Evolutionary conservation across 2,888 invertebrate species (phyloP).

Genomic region (Brachyptera risi): DNA sequence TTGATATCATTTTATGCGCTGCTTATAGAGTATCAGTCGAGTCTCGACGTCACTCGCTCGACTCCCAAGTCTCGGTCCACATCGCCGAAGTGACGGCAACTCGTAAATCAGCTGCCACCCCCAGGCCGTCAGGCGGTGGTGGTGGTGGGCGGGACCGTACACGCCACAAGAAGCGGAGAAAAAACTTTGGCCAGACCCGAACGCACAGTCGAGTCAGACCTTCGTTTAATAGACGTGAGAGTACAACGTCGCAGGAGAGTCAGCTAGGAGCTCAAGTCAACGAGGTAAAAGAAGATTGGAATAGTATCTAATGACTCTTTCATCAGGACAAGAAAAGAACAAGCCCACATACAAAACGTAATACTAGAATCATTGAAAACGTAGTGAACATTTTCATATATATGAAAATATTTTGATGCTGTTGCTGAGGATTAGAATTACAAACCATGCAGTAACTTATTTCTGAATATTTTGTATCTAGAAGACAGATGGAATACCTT

Average conservation of each 20-base stretch:
- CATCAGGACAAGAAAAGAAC: no score
- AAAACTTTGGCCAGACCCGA: conserved; percentile 45
- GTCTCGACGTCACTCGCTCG: conserved; percentile 80
- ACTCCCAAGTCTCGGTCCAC: conserved; percentile 81
- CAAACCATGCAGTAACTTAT: no score
- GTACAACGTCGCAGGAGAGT: conserved; percentile 78
- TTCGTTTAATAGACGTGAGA: conserved; percentile 49
- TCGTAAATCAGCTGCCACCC: conserved; percentile 54
- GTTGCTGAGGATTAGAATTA: no score
- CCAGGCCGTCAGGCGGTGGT: conserved; percentile 32
- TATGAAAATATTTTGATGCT: no score
- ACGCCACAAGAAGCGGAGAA: conserved; percentile 45
- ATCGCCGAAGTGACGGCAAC: conserved; percentile 77
- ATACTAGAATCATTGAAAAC: no score
- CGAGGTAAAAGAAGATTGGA: not conserved
- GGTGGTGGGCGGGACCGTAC: conserved; percentile 11
- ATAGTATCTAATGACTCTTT: no score
- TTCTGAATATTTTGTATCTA: no score
- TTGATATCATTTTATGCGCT: no score
- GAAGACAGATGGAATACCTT: no score
- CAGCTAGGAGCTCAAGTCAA: conserved; percentile 58
- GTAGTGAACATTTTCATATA: no score
- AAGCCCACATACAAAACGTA: no score
- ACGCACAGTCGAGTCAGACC: conserved; percentile 40
- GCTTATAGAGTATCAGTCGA: conserved; percentile 72